phyloP scores from a whole-genome alignment of 2,797 vertebrate genomes.

The Alosa sapidissima region DNA sequence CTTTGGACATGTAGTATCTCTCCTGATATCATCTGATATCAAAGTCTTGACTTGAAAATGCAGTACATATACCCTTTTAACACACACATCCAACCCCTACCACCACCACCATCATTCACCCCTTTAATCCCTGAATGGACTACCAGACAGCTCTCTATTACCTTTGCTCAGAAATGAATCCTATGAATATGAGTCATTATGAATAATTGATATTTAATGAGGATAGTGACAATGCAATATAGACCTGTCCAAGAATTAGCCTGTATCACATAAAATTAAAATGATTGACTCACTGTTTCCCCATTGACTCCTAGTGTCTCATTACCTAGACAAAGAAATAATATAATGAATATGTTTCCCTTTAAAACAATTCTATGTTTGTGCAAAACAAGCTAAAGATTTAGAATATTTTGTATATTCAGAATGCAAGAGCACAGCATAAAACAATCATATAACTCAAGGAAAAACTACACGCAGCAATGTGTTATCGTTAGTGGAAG shows the following conservation, averaged over 20 bases:
- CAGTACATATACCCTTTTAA: background rate
- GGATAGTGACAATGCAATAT: background rate
- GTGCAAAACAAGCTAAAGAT: background rate
- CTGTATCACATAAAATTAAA: background rate
- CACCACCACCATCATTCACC: background rate
- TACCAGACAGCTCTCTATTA: too few relatives aligned
- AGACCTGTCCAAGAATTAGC: background rate
- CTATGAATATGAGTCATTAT: constrained; percentile 17
- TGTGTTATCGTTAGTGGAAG: background rate
- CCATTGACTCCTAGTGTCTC: background rate
- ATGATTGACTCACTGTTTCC: background rate
- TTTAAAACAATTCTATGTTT: background rate
- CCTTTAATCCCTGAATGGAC: too few relatives aligned
- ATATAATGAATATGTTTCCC: background rate
- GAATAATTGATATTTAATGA: background rate
- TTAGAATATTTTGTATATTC: background rate
- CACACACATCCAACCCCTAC: background rate
- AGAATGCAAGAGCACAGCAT: background rate
- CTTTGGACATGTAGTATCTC: too few relatives aligned
- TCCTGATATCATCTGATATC: too few relatives aligned
- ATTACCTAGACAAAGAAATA: background rate
- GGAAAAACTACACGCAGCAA: background rate
- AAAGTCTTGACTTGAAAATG: background rate
- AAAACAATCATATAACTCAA: background rate
- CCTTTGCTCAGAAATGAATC: too few relatives aligned